Percentiles rank a stretch among this genome's conserved stretches.
phyloP scores from a whole-genome alignment of 2,888 invertebrate genomes.

The Drosophila vallismaia region DNA sequence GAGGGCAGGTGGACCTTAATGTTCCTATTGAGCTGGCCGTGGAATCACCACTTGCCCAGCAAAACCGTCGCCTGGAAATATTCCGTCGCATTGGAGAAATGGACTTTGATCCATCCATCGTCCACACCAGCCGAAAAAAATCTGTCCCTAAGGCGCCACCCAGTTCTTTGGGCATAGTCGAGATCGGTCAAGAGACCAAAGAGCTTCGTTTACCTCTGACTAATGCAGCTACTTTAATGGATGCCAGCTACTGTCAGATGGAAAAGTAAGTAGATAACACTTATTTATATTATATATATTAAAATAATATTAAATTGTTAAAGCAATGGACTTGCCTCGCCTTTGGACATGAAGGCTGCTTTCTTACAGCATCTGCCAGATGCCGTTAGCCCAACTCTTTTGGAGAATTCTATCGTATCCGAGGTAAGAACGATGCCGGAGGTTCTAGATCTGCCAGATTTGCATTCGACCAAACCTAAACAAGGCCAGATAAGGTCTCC shows the following conservation, averaged over 20 bases:
- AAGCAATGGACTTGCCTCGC: slow-evolving; percentile 64
- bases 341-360: slow-evolving; percentile 64
- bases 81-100: slow-evolving; percentile 90
- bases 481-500: slow-evolving; percentile 64
- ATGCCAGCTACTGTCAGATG: slow-evolving; percentile 83
- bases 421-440: slow-evolving; percentile 87
- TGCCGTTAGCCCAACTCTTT: slow-evolving; percentile 87
- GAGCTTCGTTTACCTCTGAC: slow-evolving; percentile 55
- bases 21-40: slow-evolving; percentile 83
- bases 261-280: slow-evolving; percentile 53
- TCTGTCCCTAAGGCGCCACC: slow-evolving; percentile 48
- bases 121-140: slow-evolving; percentile 86
- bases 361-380: slow-evolving; percentile 84
- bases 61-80: slow-evolving; percentile 86
- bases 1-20: slow-evolving; percentile 85
- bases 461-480: slow-evolving; percentile 72
- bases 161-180: slow-evolving; percentile 76
- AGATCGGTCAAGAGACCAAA: slow-evolving; percentile 80
- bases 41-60: slow-evolving; percentile 81
- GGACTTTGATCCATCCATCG: slow-evolving; percentile 89
- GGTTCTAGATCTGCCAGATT: slow-evolving; percentile 75
- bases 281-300: background rate
- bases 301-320: background rate
- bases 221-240: slow-evolving; percentile 84
- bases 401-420: slow-evolving; percentile 89